Evolutionary conservation across 2,888 invertebrate genomes (phyloP), one percentile per base, ranked within the genome.

Genomic region (Mythimna impura): DNA sequence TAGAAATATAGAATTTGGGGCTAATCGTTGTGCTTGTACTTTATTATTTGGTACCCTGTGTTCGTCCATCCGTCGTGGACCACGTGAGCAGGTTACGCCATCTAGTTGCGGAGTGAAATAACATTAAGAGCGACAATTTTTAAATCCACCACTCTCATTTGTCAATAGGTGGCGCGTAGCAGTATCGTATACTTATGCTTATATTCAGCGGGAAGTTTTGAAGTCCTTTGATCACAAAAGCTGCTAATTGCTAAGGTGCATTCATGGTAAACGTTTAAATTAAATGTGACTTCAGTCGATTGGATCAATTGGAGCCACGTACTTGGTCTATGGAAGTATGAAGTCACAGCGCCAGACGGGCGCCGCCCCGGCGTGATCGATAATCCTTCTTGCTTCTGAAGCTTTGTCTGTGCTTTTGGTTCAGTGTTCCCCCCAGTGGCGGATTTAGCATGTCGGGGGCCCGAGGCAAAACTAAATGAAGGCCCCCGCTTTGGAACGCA

Each of bases 121-220:
- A 30, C 43, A 30, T 7, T 60, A 54, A 22, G 36, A 6, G 22
- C 7, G 8, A 3, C 12, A 50, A 22, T 36, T 20, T 25, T 47
- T 25, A 5, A 22, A 20, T 22, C 22, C 6, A 25, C 2, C 14
- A 22, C n/a, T 20, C 4, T 40, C 30, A 14, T 22, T 1, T n/a
- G 14, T 0, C 43, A 40, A 30, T 47, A 75, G 78, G 12, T 75
- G 14, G 78, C 74, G 60, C 71, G 54, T 30, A 17, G 20, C 22
- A 22, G 47, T 0, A 77, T 20, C 12, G 8, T n/a, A 22, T 36
- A 20, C 10, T 60, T n/a, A 20, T 30, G 20, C 8, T 69, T 5
- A 0, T 7, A 17, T 25, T 47, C n/a, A 12, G 50, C 66, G 47
- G 20, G 14, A 73, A 22, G 5, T 36, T 63, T 55, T 60, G 12